Evolutionary conservation across 2,888 invertebrate species (phyloP).

Genomic region (Galerucella calmariensis): DNA sequence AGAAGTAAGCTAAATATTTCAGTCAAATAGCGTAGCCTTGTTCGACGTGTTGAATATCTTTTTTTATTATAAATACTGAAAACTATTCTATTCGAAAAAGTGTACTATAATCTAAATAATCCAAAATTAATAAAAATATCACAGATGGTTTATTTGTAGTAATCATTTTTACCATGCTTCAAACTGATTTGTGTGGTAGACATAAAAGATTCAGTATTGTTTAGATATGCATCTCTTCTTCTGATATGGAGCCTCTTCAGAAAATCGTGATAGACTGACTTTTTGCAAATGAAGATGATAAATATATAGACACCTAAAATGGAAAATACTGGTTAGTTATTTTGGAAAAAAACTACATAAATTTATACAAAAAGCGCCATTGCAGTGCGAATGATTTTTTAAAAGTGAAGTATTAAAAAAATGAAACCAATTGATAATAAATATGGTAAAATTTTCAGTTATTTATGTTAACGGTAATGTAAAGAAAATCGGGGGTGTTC

Average conservation of each 20-base stretch:
- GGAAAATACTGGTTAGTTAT: constrained; percentile 16
- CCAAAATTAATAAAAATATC: constrained; percentile 9
- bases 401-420: no score
- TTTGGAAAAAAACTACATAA: neutral
- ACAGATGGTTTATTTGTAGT: constrained; percentile 7
- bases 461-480: no score
- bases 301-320: constrained; percentile 50
- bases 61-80: no score
- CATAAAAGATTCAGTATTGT: constrained; percentile 28
- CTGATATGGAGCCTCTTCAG: constrained; percentile 31
- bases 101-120: neutral
- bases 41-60: no score
- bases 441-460: no score
- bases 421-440: no score
- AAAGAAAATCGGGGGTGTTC: no score
- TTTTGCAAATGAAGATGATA: constrained; percentile 51
- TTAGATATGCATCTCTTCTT: constrained; percentile 25
- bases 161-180: constrained; percentile 20
- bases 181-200: constrained; percentile 38
- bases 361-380: no score
- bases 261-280: constrained; percentile 40
- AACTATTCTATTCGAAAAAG: neutral
- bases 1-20: no score
- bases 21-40: no score
- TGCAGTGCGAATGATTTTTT: no score